Evolutionary conservation across 2,797 vertebrate species (phyloP).

Genomic region (Danio tinwini): DNA sequence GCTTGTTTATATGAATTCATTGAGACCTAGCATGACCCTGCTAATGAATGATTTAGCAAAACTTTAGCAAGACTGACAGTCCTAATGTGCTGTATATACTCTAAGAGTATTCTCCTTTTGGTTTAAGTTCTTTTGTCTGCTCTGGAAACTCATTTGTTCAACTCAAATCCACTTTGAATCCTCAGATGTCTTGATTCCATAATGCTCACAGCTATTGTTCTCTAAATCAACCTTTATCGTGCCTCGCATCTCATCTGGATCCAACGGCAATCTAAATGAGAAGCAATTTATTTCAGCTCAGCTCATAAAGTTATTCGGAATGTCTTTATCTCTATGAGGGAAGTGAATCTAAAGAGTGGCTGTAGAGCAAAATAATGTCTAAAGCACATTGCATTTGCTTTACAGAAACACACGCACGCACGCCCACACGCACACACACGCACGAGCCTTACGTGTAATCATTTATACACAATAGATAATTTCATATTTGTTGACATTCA

Average conservation of each 20-base stretch:
- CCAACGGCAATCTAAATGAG: constrained; percentile 35
- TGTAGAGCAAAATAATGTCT: background rate
- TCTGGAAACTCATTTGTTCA: constrained; percentile 36
- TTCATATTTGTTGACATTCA: no score
- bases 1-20: background rate
- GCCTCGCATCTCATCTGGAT: constrained; percentile 29
- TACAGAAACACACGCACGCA: no score
- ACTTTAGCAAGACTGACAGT: background rate
- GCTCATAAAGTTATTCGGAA: background rate
- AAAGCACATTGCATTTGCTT: background rate
- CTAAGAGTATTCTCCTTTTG: background rate
- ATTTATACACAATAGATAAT: no score
- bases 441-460: no score
- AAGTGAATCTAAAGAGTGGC: constrained; percentile 2
- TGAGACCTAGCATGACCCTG: background rate
- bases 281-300: constrained; percentile 25
- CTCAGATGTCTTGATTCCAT: constrained; percentile 8
- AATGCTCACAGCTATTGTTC: constrained; percentile 12
- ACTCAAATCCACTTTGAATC: constrained; percentile 23
- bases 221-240: constrained; percentile 11
- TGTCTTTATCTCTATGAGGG: background rate
- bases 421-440: no score
- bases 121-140: constrained; percentile 7
- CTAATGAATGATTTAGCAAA: background rate
- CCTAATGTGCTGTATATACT: background rate